A percentile compares a stretch with the other conserved stretches of the same genome.
These are phyloP conservation scores for Drosophila quinaria DNA, from an alignment of 2,888 invertebrate genomes.

Conservation along the genomic window DNA sequence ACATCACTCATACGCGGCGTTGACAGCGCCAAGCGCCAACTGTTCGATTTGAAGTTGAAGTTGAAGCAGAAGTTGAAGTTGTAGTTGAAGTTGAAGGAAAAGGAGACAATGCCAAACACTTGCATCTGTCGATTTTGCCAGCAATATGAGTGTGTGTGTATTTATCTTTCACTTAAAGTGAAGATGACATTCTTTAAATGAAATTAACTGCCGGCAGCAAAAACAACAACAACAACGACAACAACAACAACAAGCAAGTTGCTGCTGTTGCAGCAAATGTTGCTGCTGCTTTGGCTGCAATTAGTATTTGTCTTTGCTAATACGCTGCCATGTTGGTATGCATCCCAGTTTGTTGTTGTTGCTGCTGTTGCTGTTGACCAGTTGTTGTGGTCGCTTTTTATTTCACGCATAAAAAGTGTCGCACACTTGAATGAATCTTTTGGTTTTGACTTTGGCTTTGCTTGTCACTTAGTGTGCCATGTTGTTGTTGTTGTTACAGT, in stretches of 20 bases:
- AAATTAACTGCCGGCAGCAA: constrained; percentile 82
- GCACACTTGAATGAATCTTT: constrained; percentile 76
- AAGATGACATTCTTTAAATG: constrained; percentile 85
- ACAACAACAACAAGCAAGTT: constrained; percentile 48
- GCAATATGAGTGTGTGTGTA: constrained; percentile 43
- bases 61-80: constrained; percentile 30
- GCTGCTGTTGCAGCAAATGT: constrained; percentile 47
- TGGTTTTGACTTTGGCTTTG: constrained; percentile 29
- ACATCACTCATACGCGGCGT: constrained; percentile 72
- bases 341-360: constrained; percentile 62
- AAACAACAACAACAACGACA: constrained; percentile 45
- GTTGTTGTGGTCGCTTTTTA: constrained; percentile 46
- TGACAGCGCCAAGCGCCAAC: constrained; percentile 51
- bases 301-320: constrained; percentile 83
- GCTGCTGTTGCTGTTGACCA: constrained; percentile 52
- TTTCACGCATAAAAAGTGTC: constrained; percentile 77
- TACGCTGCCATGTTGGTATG: constrained; percentile 80
- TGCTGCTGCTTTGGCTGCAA: constrained; percentile 78
- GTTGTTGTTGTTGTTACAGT: constrained; percentile 34
- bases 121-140: constrained; percentile 57
- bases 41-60: constrained; percentile 53
- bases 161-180: constrained; percentile 85
- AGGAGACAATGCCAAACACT: constrained; percentile 66
- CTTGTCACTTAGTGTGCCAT: constrained; percentile 43
- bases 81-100: constrained; percentile 59